Evolutionary conservation across 2,888 invertebrate species (phyloP), one percentile per base, ranked within the genome.

Genomic region (Rosalia funebris): DNA sequence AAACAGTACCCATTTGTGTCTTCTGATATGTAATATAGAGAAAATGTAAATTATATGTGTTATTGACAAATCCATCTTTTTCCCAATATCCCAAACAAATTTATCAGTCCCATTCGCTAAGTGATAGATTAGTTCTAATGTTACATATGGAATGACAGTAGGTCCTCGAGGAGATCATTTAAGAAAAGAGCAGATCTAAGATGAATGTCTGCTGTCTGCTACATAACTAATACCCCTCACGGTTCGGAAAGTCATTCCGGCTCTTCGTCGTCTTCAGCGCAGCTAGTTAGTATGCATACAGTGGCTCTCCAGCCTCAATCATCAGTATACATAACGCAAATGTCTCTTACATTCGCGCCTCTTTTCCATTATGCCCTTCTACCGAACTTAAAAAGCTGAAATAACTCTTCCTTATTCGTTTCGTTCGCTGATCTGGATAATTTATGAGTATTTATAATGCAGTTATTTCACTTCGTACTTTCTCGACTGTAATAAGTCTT

Each of bases 281-380:
- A 25, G 15, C 53, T 63, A 46, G 61, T 76, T 74, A 71, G 75
- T 75, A 75, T 75, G 76, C 74, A 70, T 73, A 59, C 68, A 60
- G 69, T 63, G 71, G 57, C 66, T 63, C 62, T 66, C 63, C 68
- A 67, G 71, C 73, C 72, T 75, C 76, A 76, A 75, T 76, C 76
- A 75, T 76, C 76, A 75, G 76, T 76, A 76, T 76, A 75, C 76
- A 76, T 75, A 74, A 72, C 73, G 75, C 71, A 76, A 78, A 77
- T 77, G 76, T 78, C 76, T 75, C 74, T 70, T 75, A 72, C 76
- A 73, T 77, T 76, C 72, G 73, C 75, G 75, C 76, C 73, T 75
- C 74, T 72, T 75, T 77, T 72, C 75, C 74, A 74, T 76, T 75
- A 75, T 73, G 69, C 70, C 64, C 64, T 63, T 68, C 69, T 69